These are phyloP conservation scores for Nyctibius bracteatus DNA, from an alignment of 2,113 vertebrate species.

Conservation along the genomic window DNA sequence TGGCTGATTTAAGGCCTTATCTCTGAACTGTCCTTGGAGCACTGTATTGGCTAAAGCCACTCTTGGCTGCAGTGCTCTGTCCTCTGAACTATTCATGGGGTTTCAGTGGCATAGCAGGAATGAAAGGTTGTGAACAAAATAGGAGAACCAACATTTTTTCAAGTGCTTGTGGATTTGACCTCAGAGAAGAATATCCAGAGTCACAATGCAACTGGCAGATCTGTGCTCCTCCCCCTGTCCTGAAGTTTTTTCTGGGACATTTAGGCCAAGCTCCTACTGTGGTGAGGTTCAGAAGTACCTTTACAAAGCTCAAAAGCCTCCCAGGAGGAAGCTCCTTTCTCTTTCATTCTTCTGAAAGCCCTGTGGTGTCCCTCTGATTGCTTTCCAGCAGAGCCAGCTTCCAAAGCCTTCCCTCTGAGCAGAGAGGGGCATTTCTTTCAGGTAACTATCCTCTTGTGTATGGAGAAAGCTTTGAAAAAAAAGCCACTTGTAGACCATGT, in stretches of 20 bases:
- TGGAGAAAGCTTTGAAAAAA: not conserved
- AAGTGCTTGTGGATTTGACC: not conserved
- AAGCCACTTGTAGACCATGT: not conserved
- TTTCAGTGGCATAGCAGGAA: not conserved
- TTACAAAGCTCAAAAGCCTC: not conserved
- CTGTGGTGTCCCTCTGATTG: not conserved
- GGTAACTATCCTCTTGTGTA: not conserved
- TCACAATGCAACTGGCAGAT: not conserved
- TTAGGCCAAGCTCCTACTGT: not conserved
- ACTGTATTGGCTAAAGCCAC: not conserved
- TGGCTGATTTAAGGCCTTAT: not conserved
- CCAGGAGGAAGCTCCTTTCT: not conserved
- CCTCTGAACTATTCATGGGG: not conserved
- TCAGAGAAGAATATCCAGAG: not conserved
- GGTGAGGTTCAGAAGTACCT: not conserved
- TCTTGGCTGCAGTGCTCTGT: not conserved
- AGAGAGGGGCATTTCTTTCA: not conserved
- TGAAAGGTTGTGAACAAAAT: not conserved
- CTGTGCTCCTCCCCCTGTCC: not conserved
- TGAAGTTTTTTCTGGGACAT: constrained; percentile 15
- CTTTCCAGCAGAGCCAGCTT: not conserved
- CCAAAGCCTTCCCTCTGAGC: not conserved
- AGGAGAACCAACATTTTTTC: not conserved
- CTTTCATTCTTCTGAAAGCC: not conserved
- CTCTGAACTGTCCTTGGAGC: not conserved